A percentile compares a stretch with the other conserved stretches of the same genome.
phyloP scores from a whole-genome alignment of 2,888 invertebrate species.

The Caenorhabditis sp. region DNA sequence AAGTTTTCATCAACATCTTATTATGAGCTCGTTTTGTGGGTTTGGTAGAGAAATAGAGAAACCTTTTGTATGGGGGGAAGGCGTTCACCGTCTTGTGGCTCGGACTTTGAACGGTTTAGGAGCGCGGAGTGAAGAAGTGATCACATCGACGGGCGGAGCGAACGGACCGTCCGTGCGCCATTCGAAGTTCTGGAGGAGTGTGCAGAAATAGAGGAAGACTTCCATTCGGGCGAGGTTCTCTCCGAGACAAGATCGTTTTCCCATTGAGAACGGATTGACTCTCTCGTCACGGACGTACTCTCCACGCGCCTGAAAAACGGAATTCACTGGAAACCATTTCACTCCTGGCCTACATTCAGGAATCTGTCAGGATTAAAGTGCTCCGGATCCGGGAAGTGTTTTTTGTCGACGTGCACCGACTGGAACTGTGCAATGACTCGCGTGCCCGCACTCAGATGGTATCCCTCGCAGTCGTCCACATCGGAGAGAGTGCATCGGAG shows the following conservation, averaged over 20 bases:
- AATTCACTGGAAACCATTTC: no score
- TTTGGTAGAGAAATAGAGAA: no score
- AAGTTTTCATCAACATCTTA: conserved; percentile 17
- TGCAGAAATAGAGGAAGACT: conserved; percentile 62
- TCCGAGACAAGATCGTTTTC: conserved; percentile 58
- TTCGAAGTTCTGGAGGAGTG: conserved; percentile 60
- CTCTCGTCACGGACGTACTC: conserved; percentile 57
- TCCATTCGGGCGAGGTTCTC: conserved; percentile 63
- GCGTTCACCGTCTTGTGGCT: conserved; percentile 24
- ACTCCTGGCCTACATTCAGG: conserved; percentile 49
- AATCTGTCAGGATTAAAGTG: conserved; percentile 55
- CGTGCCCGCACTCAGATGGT: conserved; percentile 49
- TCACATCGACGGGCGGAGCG: conserved; percentile 55
- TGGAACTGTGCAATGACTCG: conserved; percentile 62
- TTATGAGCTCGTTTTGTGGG: conserved; percentile 20
- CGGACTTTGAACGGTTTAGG: conserved; percentile 56
- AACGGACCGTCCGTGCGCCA: conserved; percentile 42
- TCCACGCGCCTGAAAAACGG: conserved; percentile 41
- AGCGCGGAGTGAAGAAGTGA: conserved; percentile 59
- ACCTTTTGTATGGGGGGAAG: neutral
- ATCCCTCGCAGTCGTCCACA: conserved; percentile 53
- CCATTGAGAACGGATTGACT: conserved; percentile 63
- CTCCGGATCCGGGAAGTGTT: conserved; percentile 55
- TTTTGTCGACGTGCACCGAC: conserved; percentile 59
- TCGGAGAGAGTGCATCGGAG: conserved; percentile 54